Conservation (phyloP, 2,113 vertebrate species). For the Isichthys henryi region DNA sequence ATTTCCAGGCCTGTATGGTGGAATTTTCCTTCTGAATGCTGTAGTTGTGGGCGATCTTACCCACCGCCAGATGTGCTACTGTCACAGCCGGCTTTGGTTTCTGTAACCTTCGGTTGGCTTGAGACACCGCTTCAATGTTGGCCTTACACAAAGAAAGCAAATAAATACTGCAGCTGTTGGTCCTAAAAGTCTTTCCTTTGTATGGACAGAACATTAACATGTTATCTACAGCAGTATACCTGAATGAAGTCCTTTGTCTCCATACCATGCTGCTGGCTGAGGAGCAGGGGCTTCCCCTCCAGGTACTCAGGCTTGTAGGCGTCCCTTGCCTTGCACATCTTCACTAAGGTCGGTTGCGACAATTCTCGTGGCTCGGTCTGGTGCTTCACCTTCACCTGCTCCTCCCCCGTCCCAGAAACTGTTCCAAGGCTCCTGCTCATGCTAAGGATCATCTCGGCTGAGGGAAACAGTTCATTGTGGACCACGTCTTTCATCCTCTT, state of each 20-base stretch:
- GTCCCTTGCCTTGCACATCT: conserved; percentile 25
- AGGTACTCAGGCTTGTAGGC: conserved; percentile 41
- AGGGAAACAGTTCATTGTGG: conserved; percentile 61
- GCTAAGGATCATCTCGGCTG: conserved; percentile 63
- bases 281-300: conserved; percentile 32
- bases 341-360: not conserved
- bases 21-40: conserved; percentile 67
- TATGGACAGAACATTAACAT: not conserved
- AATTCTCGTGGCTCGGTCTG: not conserved
- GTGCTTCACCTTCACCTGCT: not conserved
- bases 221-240: conserved; percentile 43
- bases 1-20: conserved; percentile 45
- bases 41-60: conserved; percentile 54
- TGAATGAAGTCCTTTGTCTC: conserved; percentile 38
- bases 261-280: not conserved
- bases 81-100: conserved; percentile 34
- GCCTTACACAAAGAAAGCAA: conserved; percentile 43
- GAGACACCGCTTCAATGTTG: conserved; percentile 47
- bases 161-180: not conserved
- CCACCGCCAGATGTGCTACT: conserved; percentile 25
- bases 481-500: conserved; percentile 56
- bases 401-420: conserved; percentile 30
- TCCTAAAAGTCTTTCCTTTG: not conserved
- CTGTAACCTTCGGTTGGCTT: conserved; percentile 30
- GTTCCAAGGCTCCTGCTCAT: conserved; percentile 58